Evolutionary conservation across 2,888 invertebrate genomes (phyloP), one percentile per base, ranked within the genome.

Genomic region (Oligia strigilis): DNA sequence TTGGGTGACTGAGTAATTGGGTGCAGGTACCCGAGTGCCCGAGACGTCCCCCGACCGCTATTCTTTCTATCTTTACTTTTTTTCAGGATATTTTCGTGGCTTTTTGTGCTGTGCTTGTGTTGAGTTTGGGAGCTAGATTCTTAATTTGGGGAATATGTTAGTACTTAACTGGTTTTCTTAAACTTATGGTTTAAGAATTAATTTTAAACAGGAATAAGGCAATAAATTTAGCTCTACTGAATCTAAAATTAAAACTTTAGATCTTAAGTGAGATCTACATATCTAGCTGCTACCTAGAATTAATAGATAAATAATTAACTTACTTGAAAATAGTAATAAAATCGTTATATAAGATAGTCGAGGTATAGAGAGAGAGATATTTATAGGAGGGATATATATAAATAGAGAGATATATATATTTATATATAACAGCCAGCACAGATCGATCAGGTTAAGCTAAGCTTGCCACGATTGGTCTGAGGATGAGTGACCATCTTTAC

Each of bases 1-100:
- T 86, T 91, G 91, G 92, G 91, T 91, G 89, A 78, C 93, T 91
- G 94, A 95, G 95, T 95, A 95, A 95, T 95, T 95, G 95, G 94
- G 93, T 92, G 93, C 94, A 93, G 93, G 94, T 93, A 92, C 91
- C 89, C 88, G 85, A 70, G 77, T 83, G 81, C 80, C 88, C 87
- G 90, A 90, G 89, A 87, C 80, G 72, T 82, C 81, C 75, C 75
- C 73, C 80, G 65, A 76, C 82, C 70, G 77, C 67, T 80, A 72
- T 78, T 79, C 80, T 77, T 82, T 77, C 80, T 65, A 76, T 74
- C 78, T 74, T 74, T 88, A 60, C 76, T 69, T 81, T 75, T 84
- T 84, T 29, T 77, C 75, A 77, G 83, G 79, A 80, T 83, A 67
- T 80, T 85, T 76, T 69, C 36, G 55, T 19, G 36, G 65, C 36